phyloP scores from a whole-genome alignment of 2,113 vertebrate species.

The Strigops habroptila region DNA sequence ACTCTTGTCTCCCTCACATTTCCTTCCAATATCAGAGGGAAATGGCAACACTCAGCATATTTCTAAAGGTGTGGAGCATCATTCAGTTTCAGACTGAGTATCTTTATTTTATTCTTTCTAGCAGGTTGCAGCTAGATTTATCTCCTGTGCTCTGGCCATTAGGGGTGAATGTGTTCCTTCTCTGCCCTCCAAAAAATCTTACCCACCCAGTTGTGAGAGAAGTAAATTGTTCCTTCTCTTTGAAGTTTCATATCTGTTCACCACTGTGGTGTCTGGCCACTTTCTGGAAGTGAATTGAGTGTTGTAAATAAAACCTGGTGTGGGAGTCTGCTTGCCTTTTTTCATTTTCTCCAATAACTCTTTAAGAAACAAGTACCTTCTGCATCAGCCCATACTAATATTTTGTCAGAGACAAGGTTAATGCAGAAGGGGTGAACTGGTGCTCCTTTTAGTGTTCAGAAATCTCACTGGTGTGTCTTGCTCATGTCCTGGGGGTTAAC shows the following conservation, averaged over 20 bases:
- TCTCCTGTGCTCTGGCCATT: background rate
- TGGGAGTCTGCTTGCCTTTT: background rate
- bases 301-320: background rate
- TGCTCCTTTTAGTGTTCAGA: background rate
- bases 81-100: background rate
- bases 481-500: background rate
- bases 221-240: background rate
- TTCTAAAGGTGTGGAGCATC: background rate
- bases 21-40: background rate
- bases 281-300: background rate
- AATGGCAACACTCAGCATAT: background rate
- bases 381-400: background rate
- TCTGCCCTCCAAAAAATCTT: background rate
- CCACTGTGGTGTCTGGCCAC: background rate
- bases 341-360: background rate
- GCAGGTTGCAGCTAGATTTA: background rate
- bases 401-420: conserved; percentile 6
- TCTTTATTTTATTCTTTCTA: conserved; percentile 4
- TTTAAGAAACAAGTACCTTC: background rate
- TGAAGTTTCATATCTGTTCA: background rate
- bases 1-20: background rate
- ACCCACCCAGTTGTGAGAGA: background rate
- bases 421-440: background rate
- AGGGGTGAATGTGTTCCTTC: background rate
- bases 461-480: background rate